Base-by-base conservation (phyloP, 2,797 vertebrate species). In the Neosilurus mollespiculum region DNA sequence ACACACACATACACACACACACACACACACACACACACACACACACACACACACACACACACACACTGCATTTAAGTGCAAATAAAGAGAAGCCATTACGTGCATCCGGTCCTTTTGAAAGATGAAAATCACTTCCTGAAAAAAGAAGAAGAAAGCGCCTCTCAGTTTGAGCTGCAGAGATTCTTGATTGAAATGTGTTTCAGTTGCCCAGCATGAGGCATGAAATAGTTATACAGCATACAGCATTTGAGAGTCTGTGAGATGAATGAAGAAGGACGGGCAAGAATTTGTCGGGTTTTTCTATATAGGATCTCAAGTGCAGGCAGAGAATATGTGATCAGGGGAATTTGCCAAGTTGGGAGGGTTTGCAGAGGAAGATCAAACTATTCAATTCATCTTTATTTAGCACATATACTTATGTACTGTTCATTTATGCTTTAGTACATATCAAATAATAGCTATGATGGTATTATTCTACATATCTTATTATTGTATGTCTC, bases 151-250 rank as follows among this genome's bases (percentile, higher is more conserved):
- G 69, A 58, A 11, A 26, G 56, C 65, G 43, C 26, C n/a, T 77
- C 75, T 61, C 56, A 61, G 20, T 73, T 79, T 75, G 67, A 49
- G 16, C 22, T 62, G 61, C 72, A 76, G 61, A 53, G 69, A 77
- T 77, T 85, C 77, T 80, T 22, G 85, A 67, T 82, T 56, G 65
- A 53, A 81, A 73, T 59, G 56, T 67, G 61, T 72, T 85, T 81
- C 30, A 75, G 61, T 8, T 12, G 22, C 77, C 26, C 67, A 54
- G 22, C 49, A 78, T 67, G 65, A 65, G 75, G 34, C 18, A 49
- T 56, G 67, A 58, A 71, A 75, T 66, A 62, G 64, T 15, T 80
- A 58, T 64, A 72, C 43, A 34, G 76, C 61, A 66, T 59, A 59
- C 24, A 56, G 65, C 4, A 18, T 62, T 30, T 64, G 76, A 7